These are phyloP conservation scores for Columbina picui DNA, from an alignment of 2,113 vertebrate genomes.

Conservation along the genomic window DNA sequence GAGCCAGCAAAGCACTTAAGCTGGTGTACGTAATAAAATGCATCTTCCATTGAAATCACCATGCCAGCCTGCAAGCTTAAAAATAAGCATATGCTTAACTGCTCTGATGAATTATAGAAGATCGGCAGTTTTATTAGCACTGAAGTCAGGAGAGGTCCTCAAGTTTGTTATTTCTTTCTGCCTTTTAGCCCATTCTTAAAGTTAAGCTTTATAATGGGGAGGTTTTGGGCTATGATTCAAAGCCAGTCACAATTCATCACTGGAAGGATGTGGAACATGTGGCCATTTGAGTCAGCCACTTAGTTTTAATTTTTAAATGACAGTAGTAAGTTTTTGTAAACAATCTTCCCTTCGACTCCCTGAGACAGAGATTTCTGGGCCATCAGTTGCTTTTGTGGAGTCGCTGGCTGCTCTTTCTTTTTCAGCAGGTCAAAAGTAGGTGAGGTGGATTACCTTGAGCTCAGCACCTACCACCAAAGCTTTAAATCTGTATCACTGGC, in stretches of 20 bases:
- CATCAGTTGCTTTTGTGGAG: neutral
- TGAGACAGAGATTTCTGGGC: neutral
- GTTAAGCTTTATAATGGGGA: neutral
- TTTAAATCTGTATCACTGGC: fast-evolving
- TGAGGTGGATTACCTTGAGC: neutral
- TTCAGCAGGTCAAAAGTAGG: neutral
- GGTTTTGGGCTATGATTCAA: neutral
- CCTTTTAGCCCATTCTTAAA: neutral
- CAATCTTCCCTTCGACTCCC: neutral
- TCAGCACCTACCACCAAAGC: neutral
- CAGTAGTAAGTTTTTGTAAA: neutral
- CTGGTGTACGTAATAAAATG: neutral
- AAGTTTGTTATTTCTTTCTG: neutral
- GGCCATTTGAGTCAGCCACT: neutral
- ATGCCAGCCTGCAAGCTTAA: neutral
- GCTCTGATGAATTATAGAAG: neutral
- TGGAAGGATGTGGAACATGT: neutral
- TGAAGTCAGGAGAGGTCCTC: neutral
- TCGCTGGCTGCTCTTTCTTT: neutral
- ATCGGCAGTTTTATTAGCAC: neutral
- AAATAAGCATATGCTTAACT: neutral
- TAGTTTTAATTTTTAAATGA: neutral
- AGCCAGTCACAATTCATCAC: neutral
- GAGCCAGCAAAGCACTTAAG: slow-evolving; percentile 54
- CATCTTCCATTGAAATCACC: neutral